Conservation (phyloP, 2,113 vertebrate species). For the Uropsilus gracilis region DNA sequence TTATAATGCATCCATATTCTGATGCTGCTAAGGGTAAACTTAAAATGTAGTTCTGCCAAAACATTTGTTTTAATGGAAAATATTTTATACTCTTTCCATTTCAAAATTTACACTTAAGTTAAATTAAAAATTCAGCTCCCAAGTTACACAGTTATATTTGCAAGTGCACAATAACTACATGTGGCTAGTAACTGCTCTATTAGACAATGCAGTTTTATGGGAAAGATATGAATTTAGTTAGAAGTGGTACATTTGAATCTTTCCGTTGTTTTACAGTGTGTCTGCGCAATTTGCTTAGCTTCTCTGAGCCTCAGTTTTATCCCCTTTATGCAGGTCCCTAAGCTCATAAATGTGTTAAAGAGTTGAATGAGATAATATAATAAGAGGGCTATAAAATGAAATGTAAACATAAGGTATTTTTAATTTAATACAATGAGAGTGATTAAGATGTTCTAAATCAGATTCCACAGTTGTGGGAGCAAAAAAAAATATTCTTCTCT, state of each 20-base stretch:
- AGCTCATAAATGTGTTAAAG: neutral
- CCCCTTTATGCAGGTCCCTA: neutral
- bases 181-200: too few species aligned
- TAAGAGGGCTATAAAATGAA: neutral
- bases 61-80: neutral
- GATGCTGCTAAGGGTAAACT: neutral
- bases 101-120: neutral
- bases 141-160: neutral
- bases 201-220: neutral
- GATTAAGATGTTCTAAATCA: conserved; percentile 17
- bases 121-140: neutral
- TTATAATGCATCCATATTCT: neutral
- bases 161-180: neutral
- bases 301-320: neutral
- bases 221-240: neutral
- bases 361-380: neutral
- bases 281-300: neutral
- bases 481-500: conserved; percentile 2
- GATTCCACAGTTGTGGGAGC: neutral
- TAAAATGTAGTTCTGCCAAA: neutral
- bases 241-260: neutral
- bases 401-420: neutral
- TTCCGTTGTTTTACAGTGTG: neutral
- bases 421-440: neutral
- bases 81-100: neutral